Evolutionary conservation across 2,888 invertebrate genomes (phyloP), one percentile per base, ranked within the genome.

Genomic region (Drosophila leonis): DNA sequence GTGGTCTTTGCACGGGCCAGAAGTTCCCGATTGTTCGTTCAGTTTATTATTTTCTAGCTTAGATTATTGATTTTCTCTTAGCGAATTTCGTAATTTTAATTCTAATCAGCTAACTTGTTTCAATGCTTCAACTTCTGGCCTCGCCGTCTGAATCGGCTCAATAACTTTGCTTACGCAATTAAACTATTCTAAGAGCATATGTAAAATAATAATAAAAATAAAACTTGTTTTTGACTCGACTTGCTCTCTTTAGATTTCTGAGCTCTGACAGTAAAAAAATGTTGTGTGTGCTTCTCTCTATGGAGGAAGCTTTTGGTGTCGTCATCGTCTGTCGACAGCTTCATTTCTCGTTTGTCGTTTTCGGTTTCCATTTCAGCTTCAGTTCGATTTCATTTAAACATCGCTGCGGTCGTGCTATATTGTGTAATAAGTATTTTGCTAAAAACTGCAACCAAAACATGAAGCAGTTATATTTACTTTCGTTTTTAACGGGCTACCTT

Each of bases 21-120:
- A 97, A 96, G 90, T 97, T 94, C 90, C 97, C 97, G 0, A 95
- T 97, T 65, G 93, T 97, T 56, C 95, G 96, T 72, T 96, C 96
- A 1, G 95, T 96, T 60, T 96, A 96, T 93, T 95, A 94, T 88
- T 93, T 94, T 62, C 55, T 88, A 49, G 59, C 31, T 8, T 85
- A 77, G 61, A 33, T 41, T 42, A 27, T 18, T 9, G 44, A 7
- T 44, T 57, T 48, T 4, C 44, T 29, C 55, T 41, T 10, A 55
- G 57, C 39, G 62, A 67, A 54, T 41, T 27, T 46, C 49, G 49
- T 49, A 7, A n/a, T 52, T 64, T 44, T n/a, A 42, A 72, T 60
- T 76, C 57, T 74, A 71, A 77, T 79, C 75, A 71, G 65, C 13
- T 3, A 67, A 44, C 65, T 48, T 33, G 42, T 67, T 67, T 75